Percentiles rank a stretch among this genome's conserved stretches.
phyloP scores from a whole-genome alignment of 2,888 invertebrate genomes.

The Zaprionus obscuricornis region DNA sequence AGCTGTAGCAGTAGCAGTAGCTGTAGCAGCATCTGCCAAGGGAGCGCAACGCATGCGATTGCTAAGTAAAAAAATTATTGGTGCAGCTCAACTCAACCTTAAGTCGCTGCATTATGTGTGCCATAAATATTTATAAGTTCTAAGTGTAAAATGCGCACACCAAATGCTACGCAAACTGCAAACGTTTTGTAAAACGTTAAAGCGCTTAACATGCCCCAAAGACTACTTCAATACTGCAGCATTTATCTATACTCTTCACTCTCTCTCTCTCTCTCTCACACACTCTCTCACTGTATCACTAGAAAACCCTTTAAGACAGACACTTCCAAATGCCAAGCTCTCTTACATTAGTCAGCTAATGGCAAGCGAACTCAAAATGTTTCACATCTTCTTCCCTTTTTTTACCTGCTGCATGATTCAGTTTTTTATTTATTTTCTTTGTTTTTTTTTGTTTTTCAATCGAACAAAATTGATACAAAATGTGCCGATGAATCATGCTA shows the following conservation, averaged over 20 bases:
- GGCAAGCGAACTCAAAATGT: slow-evolving; percentile 32
- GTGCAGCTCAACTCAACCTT: slow-evolving; percentile 64
- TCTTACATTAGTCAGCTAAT: slow-evolving; percentile 68
- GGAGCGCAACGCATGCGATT: neutral
- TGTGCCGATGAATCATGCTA: slow-evolving; percentile 38
- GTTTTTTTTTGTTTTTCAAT: slow-evolving; percentile 14
- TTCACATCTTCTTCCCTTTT: slow-evolving; percentile 16
- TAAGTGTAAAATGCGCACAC: slow-evolving; percentile 64
- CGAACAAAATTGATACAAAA: slow-evolving; percentile 46
- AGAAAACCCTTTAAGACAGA: neutral
- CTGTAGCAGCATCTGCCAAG: slow-evolving; percentile 3
- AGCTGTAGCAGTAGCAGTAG: slow-evolving; percentile 39
- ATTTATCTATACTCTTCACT: too few relatives aligned
- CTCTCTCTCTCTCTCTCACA: too few relatives aligned
- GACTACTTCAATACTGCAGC: too few relatives aligned
- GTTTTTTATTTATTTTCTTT: slow-evolving; percentile 14
- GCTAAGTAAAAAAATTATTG: slow-evolving; percentile 60
- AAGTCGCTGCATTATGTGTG: slow-evolving; percentile 68
- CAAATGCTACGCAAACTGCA: slow-evolving; percentile 41
- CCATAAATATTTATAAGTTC: slow-evolving; percentile 78
- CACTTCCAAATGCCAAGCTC: slow-evolving; percentile 17
- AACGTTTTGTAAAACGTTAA: slow-evolving; percentile 57
- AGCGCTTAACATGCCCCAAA: slow-evolving; percentile 51
- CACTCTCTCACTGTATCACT: too few relatives aligned
- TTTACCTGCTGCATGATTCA: slow-evolving; percentile 53